Percentiles rank a stretch among this genome's conserved stretches.
These are phyloP conservation scores for Phyllotreta cruciferae DNA, from an alignment of 2,888 invertebrate genomes.

Conservation along the genomic window DNA sequence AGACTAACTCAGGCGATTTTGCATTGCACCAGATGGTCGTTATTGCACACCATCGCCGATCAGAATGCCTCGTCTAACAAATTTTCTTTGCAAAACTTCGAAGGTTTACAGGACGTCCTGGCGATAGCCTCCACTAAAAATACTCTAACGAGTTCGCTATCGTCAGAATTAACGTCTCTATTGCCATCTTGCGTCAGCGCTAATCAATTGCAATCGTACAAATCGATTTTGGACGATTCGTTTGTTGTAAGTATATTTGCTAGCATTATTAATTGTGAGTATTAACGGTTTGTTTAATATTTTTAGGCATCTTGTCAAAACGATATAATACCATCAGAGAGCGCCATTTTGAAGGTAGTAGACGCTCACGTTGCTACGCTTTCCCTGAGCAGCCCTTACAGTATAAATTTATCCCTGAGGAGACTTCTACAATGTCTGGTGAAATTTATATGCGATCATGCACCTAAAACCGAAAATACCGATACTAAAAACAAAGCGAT, in stretches of 20 bases:
- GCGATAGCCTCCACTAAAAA: slow-evolving; percentile 60
- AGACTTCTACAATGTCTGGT: slow-evolving; percentile 70
- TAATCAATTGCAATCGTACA: slow-evolving; percentile 70
- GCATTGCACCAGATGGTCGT: slow-evolving; percentile 66
- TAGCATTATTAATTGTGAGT: slow-evolving; percentile 4
- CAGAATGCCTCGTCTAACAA: slow-evolving; percentile 59
- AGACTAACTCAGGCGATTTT: slow-evolving; percentile 71
- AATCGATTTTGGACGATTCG: slow-evolving; percentile 64
- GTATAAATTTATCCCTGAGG: slow-evolving; percentile 70
- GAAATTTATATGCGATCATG: slow-evolving; percentile 70
- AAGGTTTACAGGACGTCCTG: slow-evolving; percentile 59
- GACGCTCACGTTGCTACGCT: slow-evolving; percentile 71
- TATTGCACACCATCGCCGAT: slow-evolving; percentile 56
- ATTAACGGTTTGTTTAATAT: slow-evolving; percentile 3
- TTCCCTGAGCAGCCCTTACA: slow-evolving; percentile 67
- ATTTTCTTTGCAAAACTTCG: slow-evolving; percentile 60
- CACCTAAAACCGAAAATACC: slow-evolving; percentile 69
- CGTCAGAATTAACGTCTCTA: slow-evolving; percentile 63
- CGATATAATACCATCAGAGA: slow-evolving; percentile 84
- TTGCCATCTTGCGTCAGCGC: slow-evolving; percentile 65
- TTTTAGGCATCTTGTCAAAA: slow-evolving; percentile 73
- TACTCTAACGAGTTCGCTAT: slow-evolving; percentile 55
- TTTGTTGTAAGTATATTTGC: slow-evolving; percentile 63
- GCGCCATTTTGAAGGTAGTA: slow-evolving; percentile 79
- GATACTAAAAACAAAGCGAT: slow-evolving; percentile 70